Conservation (phyloP, 2,113 vertebrate species). For the Tricholaema leucomelas region DNA sequence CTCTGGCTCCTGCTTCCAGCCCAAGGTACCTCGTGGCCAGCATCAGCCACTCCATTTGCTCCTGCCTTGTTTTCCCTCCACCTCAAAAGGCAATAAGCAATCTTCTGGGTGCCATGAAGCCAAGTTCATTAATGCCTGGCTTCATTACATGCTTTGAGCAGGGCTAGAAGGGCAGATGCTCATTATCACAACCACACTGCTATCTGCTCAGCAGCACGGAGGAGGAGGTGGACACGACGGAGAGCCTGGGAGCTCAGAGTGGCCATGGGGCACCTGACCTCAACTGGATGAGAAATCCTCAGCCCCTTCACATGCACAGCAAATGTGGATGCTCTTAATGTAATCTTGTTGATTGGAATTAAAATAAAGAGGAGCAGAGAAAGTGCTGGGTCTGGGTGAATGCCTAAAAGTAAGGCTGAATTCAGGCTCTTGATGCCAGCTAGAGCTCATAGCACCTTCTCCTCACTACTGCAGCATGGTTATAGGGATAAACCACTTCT, state of each 20-base stretch:
- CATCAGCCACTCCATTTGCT: neutral
- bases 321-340: neutral
- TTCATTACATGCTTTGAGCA: neutral
- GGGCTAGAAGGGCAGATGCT: neutral
- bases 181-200: neutral
- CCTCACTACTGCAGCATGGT: neutral
- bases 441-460: neutral
- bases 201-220: neutral
- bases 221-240: neutral
- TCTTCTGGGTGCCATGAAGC: fast-evolving
- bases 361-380: neutral
- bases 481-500: neutral
- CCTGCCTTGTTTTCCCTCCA: neutral
- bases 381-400: neutral
- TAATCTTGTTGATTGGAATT: fast-evolving
- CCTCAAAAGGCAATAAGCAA: neutral
- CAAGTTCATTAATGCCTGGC: neutral
- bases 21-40: neutral
- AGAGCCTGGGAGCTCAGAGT: neutral
- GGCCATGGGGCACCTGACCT: neutral
- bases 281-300: neutral
- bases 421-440: neutral
- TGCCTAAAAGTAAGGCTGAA: neutral
- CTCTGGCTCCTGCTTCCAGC: neutral
- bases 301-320: fast-evolving